Conservation (phyloP, 2,888 invertebrate species). For the Agelastica alni region DNA sequence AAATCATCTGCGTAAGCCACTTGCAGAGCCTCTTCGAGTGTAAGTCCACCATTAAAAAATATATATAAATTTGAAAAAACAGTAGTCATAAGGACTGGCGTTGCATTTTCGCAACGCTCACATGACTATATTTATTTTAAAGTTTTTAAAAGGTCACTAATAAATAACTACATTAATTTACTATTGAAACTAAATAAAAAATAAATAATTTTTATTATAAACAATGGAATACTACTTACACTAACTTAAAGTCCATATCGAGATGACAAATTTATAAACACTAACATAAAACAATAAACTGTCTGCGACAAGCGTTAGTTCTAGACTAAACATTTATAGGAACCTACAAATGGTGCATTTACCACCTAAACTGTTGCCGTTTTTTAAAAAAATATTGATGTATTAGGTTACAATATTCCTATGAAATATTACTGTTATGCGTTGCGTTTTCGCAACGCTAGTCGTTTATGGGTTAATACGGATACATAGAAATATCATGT, state of each 20-base stretch:
- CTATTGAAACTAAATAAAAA: neutral
- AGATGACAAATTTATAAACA: too few relatives aligned
- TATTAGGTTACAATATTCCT: neutral
- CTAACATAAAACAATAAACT: too few relatives aligned
- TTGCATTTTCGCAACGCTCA: neutral
- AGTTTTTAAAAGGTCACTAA: neutral
- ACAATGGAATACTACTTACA: too few relatives aligned
- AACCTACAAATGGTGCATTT: too few relatives aligned
- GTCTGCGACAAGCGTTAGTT: too few relatives aligned
- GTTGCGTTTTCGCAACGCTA: neutral
- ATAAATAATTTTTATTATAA: too few relatives aligned
- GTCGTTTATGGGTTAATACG: too few relatives aligned
- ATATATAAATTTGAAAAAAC: neutral
- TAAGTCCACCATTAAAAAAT: neutral
- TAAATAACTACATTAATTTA: neutral
- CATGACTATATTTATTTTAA: neutral
- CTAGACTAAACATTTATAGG: too few relatives aligned
- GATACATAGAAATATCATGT: too few relatives aligned
- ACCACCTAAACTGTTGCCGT: too few relatives aligned
- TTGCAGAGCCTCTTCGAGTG: neutral
- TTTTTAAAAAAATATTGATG: neutral
- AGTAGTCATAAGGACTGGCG: neutral
- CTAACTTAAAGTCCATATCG: too few relatives aligned
- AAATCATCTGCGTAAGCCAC: too few relatives aligned
- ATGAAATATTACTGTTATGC: neutral